Evolutionary conservation across 1,140 invertebrate genomes (phyloP), one percentile per base, ranked within the genome.

Genomic region (Microvelia longipes): DNA sequence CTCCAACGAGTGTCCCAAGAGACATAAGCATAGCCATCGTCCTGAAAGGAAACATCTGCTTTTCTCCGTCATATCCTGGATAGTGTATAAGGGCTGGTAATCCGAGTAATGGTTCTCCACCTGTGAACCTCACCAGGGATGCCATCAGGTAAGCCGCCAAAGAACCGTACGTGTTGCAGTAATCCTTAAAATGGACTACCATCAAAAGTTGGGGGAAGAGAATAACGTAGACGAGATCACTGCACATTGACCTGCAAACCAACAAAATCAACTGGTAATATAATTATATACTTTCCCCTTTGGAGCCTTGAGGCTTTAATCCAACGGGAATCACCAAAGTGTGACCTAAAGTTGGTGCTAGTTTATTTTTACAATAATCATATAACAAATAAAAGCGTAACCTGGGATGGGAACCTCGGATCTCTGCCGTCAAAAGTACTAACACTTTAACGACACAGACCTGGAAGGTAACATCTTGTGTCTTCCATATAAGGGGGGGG

Each of bases 151-250:
- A 96, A 0, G 91, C 92, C 1, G 89, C 82, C 28, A 98, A 81
- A 27, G 94, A 98, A 27, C 96, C 96, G 79, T 98, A 98, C 0
- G 96, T 98, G 82, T 98, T 98, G 82, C 92, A 94, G 77, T 93
- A 84, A 63, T 90, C 83, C 79, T 93, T 92, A 79, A 95, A 94
- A 81, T 98, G 95, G 2, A 98, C 93, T 73, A 98, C 96, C 87
- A 94, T 96, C 66, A 98, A 83, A n/a, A 99, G 85, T 81, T 97
- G 94, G 0, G 96, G 96, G 80, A 98, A 98, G 69, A 99, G 85
- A 76, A 99, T 96, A 68, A 97, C 94, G 83, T 98, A 99, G 50
- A 98, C 94, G 75, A 98, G 81, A 81, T 98, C 96, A 15, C 95
- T 97, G 81, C 96, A 98, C 85, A 98, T 91, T 68, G 90, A 92